Base-by-base conservation (phyloP, 2,888 invertebrate genomes). In the Linyphia triangularis region DNA sequence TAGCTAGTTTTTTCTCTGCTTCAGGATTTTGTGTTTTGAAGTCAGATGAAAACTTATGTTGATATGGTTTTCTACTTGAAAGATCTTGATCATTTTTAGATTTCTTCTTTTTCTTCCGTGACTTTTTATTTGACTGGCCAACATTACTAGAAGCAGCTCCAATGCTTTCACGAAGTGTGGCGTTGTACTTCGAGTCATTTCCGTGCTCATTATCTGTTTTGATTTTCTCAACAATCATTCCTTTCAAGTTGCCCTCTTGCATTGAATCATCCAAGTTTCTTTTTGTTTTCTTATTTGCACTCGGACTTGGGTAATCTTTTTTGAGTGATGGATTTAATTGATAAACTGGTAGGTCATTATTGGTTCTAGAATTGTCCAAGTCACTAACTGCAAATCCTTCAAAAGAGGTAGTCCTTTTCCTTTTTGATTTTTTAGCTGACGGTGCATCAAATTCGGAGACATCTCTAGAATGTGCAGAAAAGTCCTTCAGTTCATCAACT, bases 1-100 rank as follows among this genome's bases (percentile, higher is more conserved):
- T 92, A 13, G 91, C 92, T 77, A 92, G 75, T 89, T 63, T 90
- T 93, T 85, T 85, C 22, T 79, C 22, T 26, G 40, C 7, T n/a
- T 69, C 24, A 37, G 16, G n/a, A 33, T 30, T 40, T 22, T 69
- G 57, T 10, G 59, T 6, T 77, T 77, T 51, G 16, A 33, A 51
- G 28, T 22, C 16, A 30, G 40, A 22, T 10, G 37, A n/a, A 16
- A 72, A 61, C 22, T 61, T 65, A 28, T 59, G 63, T 22, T 40
- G 24, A 19, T 40, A 19, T 1, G 67, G 33, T 51, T 33, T 16
- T 24, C 10, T 7, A 61, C 2, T 19, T 3, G 26, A 59, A 22
- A 7, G 22, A 40, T 77, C 26, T 16, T 40, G 81, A 57, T 81
- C 57, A 72, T 70, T 69, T 85, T 82, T 65, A 69, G 70, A n/a